phyloP scores from a whole-genome alignment of 2,113 vertebrate species.

The Genyomyrus donnyi region DNA sequence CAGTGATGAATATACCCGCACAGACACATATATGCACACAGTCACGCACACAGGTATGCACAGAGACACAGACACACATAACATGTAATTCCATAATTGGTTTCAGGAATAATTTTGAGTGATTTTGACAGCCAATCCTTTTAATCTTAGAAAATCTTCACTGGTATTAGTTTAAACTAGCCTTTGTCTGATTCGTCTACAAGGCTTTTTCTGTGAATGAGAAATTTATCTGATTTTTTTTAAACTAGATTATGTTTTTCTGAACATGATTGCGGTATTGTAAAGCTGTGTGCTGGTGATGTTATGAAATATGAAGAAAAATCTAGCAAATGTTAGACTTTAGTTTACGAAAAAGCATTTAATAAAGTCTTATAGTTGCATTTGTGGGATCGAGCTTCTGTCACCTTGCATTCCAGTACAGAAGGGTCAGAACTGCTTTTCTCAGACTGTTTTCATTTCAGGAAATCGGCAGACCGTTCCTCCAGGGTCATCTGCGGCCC shows the following conservation, averaged over 20 bases:
- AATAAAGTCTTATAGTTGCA: neutral
- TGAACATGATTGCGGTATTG: neutral
- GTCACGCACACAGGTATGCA: neutral
- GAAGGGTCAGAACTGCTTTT: neutral
- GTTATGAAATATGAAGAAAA: slow-evolving; percentile 7
- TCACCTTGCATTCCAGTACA: neutral
- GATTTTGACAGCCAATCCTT: neutral
- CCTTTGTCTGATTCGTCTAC: neutral
- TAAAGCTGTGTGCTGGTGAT: neutral
- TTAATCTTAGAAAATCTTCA: neutral
- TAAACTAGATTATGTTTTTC: neutral
- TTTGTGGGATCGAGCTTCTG: neutral
- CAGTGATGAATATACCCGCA: neutral
- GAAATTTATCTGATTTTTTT: neutral
- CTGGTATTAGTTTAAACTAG: neutral
- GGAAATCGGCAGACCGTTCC: neutral
- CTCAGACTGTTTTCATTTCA: slow-evolving; percentile 23
- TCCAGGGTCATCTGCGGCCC: neutral
- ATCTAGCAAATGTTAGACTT: neutral
- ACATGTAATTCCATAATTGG: neutral
- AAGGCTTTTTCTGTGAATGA: neutral
- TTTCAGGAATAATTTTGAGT: slow-evolving; percentile 1
- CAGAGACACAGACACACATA: neutral
- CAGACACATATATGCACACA: neutral
- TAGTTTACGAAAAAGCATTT: neutral